These are phyloP conservation scores for Lasius platythorax DNA, from an alignment of 2,888 invertebrate species.

Conservation along the genomic window DNA sequence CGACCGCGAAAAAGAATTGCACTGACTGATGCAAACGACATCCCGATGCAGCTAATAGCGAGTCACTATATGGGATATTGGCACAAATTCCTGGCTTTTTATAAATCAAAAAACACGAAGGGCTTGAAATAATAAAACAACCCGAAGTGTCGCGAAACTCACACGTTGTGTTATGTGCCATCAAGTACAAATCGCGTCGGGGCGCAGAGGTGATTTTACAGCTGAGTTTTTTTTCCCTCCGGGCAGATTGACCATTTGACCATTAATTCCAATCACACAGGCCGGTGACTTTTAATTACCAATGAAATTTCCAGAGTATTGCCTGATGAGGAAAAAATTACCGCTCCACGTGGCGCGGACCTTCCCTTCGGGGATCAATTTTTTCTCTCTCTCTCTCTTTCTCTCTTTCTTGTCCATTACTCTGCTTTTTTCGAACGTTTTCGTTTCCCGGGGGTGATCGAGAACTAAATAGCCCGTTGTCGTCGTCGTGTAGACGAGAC, in stretches of 20 bases:
- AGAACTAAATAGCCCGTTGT: constrained; percentile 67
- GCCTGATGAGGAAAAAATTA: constrained; percentile 81
- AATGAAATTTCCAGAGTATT: constrained; percentile 83
- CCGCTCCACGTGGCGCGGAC: constrained; percentile 63
- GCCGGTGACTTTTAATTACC: constrained; percentile 84
- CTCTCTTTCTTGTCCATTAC: constrained; percentile 11
- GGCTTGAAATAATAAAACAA: constrained; percentile 40
- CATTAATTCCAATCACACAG: constrained; percentile 85
- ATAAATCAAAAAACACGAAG: constrained; percentile 42
- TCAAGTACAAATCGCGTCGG: constrained; percentile 55
- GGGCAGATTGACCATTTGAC: constrained; percentile 83
- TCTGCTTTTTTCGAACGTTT: constrained; percentile 49
- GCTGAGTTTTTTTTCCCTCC: constrained; percentile 72
- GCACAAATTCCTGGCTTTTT: constrained; percentile 23
- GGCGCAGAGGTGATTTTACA: constrained; percentile 66
- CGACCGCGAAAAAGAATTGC: constrained; percentile 12
- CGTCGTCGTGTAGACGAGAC: constrained; percentile 58
- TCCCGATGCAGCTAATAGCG: background rate
- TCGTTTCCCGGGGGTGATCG: constrained; percentile 59
- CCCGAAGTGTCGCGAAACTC: constrained; percentile 47
- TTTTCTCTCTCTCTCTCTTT: constrained; percentile 20
- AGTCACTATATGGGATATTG: background rate
- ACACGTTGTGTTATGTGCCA: constrained; percentile 30
- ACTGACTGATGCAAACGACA: constrained; percentile 14
- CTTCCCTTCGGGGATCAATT: constrained; percentile 71